Conservation (phyloP, 2,888 invertebrate genomes). For the Tuberolachnus salignus region DNA sequence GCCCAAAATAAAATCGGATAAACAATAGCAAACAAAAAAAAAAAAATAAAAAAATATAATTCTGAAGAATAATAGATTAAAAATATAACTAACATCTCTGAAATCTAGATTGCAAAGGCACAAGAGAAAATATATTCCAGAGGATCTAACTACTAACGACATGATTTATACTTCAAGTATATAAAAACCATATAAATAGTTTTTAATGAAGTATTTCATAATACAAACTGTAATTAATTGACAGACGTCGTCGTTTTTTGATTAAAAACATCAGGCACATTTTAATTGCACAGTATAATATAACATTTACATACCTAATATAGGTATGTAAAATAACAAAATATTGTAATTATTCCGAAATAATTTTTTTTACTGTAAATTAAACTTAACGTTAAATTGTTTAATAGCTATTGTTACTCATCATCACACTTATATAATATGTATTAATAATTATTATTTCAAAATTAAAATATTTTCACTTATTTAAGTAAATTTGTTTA, state of each 20-base stretch:
- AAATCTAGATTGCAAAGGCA: slow-evolving; percentile 10
- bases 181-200: background rate
- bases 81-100: slow-evolving; percentile 15
- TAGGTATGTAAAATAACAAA: too few relatives aligned
- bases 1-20: slow-evolving; percentile 4
- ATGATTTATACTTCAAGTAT: background rate
- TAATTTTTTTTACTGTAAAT: too few relatives aligned
- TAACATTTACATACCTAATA: too few relatives aligned
- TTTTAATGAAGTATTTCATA: background rate
- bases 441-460: too few relatives aligned
- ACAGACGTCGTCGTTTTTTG: background rate
- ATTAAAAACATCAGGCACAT: background rate
- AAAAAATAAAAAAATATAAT: background rate
- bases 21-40: slow-evolving; percentile 9
- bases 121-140: slow-evolving; percentile 13
- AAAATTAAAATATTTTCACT: too few relatives aligned
- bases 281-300: background rate
- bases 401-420: too few relatives aligned
- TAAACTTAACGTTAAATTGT: too few relatives aligned
- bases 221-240: background rate
- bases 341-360: too few relatives aligned
- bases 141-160: background rate
- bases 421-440: too few relatives aligned
- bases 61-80: slow-evolving; percentile 17
- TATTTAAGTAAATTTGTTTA: too few relatives aligned